Percentiles rank a stretch among this genome's conserved stretches.
phyloP scores from a whole-genome alignment of 2,113 vertebrate species.

The Patagioenas fasciata region DNA sequence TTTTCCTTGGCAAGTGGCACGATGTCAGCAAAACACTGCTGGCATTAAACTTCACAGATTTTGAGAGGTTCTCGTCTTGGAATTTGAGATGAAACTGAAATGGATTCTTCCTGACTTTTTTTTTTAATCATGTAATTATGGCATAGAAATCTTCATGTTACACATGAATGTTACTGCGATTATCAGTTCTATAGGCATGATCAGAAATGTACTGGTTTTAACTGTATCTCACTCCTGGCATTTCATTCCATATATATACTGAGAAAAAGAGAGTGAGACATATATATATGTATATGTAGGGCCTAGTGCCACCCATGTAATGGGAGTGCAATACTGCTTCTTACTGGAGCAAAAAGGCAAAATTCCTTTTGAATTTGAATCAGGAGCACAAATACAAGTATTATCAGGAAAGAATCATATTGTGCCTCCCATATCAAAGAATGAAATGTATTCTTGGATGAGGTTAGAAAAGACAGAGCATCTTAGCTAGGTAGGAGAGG shows the following conservation, averaged over 20 bases:
- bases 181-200: background rate
- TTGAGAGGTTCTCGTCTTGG: background rate
- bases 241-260: background rate
- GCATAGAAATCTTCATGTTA: background rate
- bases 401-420: background rate
- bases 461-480: background rate
- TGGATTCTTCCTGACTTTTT: background rate
- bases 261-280: rapidly evolving
- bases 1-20: background rate
- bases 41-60: background rate
- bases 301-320: background rate
- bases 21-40: background rate
- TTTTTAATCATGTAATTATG: background rate
- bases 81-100: background rate
- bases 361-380: background rate
- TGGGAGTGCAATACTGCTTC: background rate
- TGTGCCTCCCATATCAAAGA: background rate
- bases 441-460: background rate
- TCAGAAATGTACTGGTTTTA: background rate
- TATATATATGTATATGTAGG: background rate
- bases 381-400: background rate
- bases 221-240: background rate
- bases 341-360: background rate
- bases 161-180: background rate
- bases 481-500: background rate